These are phyloP conservation scores for Sesamia nonagrioides DNA, from an alignment of 1,140 invertebrate genomes.

Conservation along the genomic window DNA sequence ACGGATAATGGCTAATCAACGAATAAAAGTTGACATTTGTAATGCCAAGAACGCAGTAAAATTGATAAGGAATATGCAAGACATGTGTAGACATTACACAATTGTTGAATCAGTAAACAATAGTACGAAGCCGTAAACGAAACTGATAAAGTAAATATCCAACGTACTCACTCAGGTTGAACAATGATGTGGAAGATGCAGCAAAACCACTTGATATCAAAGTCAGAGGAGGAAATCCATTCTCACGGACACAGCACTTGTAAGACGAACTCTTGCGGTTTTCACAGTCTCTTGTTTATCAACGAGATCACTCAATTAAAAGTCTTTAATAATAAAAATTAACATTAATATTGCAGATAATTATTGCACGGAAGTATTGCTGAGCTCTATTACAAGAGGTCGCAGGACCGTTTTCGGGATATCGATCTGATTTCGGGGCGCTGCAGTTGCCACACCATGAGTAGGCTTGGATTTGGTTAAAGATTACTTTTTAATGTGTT, in stretches of 20 bases:
- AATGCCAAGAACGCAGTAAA: slow-evolving; percentile 47
- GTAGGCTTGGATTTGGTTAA: slow-evolving; percentile 17
- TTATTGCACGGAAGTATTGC: slow-evolving; percentile 64
- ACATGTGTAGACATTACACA: slow-evolving; percentile 28
- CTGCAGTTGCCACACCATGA: slow-evolving; percentile 50
- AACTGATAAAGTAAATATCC: slow-evolving; percentile 57
- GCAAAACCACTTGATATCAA: slow-evolving; percentile 60
- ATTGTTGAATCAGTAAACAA: slow-evolving; percentile 32
- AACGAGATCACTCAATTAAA: slow-evolving; percentile 58
- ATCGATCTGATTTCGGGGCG: slow-evolving; percentile 62
- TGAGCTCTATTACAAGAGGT: slow-evolving; percentile 54
- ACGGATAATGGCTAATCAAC: slow-evolving; percentile 20
- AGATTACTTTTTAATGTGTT: slow-evolving; percentile 7
- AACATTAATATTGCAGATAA: slow-evolving; percentile 57
- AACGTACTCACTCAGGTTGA: slow-evolving; percentile 66
- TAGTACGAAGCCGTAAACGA: slow-evolving; percentile 41
- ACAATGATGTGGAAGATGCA: slow-evolving; percentile 59
- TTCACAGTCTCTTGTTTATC: slow-evolving; percentile 59
- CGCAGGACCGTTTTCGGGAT: slow-evolving; percentile 64
- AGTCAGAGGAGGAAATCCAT: slow-evolving; percentile 79
- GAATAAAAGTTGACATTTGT: slow-evolving; percentile 59
- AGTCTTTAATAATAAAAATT: slow-evolving; percentile 25
- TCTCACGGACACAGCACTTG: slow-evolving; percentile 71
- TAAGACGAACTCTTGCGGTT: slow-evolving; percentile 62
- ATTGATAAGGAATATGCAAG: slow-evolving; percentile 50